Evolutionary conservation across 1,140 invertebrate genomes (phyloP).

Genomic region (Pteromalus puparum): DNA sequence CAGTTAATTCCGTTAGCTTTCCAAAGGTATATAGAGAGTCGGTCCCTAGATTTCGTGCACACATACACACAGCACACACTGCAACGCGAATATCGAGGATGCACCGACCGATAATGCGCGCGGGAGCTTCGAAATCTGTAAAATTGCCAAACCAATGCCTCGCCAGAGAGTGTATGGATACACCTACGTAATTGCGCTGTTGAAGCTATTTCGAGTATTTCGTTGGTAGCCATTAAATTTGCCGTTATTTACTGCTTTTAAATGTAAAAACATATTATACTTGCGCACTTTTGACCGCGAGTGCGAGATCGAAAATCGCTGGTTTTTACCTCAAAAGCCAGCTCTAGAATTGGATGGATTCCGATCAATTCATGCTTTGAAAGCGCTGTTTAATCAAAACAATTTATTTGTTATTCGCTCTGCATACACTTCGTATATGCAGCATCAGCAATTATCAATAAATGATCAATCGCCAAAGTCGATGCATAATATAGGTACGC

Average conservation of each 20-base stretch:
- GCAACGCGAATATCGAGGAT: not conserved
- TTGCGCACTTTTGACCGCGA: not conserved
- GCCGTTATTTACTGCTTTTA: not conserved
- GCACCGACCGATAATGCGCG: not conserved
- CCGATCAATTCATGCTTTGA: not conserved
- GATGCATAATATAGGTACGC: too few relatives aligned
- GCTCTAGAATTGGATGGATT: not conserved
- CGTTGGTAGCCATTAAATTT: not conserved
- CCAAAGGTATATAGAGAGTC: not conserved
- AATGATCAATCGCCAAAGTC: too few relatives aligned
- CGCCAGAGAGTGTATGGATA: not conserved
- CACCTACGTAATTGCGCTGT: too few relatives aligned
- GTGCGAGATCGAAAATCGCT: too few relatives aligned
- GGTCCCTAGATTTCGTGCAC: not conserved
- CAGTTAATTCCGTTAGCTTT: conserved; percentile 7
- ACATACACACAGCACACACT: not conserved
- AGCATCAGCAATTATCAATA: too few relatives aligned
- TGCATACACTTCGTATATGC: too few relatives aligned
- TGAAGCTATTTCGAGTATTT: not conserved
- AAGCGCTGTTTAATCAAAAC: not conserved
- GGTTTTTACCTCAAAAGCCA: too few relatives aligned
- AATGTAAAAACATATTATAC: not conserved
- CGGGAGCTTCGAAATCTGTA: not conserved
- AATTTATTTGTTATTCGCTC: not conserved
- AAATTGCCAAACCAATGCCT: not conserved